phyloP scores from a whole-genome alignment of 2,797 vertebrate genomes.

The Sebastolobus altivelis region DNA sequence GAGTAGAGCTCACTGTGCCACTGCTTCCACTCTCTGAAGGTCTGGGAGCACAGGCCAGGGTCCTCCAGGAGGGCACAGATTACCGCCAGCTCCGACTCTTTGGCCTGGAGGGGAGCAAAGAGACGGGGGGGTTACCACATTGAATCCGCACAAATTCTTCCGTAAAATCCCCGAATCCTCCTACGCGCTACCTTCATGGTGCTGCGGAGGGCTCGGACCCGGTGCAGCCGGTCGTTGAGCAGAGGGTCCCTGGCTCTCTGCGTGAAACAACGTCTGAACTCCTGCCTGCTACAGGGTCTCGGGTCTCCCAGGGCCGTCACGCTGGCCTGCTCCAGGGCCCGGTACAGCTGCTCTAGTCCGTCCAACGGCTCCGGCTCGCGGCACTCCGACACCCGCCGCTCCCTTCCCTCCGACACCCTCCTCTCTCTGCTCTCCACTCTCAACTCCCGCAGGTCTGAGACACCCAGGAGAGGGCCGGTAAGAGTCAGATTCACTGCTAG shows the following conservation, averaged over 20 bases:
- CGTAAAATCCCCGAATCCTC: slow-evolving; percentile 1
- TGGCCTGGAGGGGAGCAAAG: slow-evolving; percentile 81
- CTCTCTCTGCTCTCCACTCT: slow-evolving; percentile 80
- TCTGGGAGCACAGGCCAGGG: slow-evolving; percentile 89
- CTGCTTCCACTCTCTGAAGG: slow-evolving; percentile 92
- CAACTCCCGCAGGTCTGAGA: slow-evolving; percentile 77
- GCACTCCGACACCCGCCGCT: slow-evolving; percentile 83
- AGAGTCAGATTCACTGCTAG: slow-evolving; percentile 29
- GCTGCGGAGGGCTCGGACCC: slow-evolving; percentile 91
- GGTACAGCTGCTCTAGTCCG: slow-evolving; percentile 90
- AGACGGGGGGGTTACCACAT: slow-evolving; percentile 20
- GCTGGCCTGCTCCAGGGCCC: slow-evolving; percentile 88
- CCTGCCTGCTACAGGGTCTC: slow-evolving; percentile 89
- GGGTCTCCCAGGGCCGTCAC: slow-evolving; percentile 89
- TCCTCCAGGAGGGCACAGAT: slow-evolving; percentile 90
- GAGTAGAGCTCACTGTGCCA: slow-evolving; percentile 92
- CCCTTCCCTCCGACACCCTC: slow-evolving; percentile 78
- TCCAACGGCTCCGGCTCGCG: slow-evolving; percentile 79
- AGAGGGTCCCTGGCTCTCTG: slow-evolving; percentile 89
- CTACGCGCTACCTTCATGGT: slow-evolving; percentile 89
- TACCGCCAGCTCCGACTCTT: slow-evolving; percentile 89
- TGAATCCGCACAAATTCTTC: neutral
- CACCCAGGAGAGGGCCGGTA: slow-evolving; percentile 16
- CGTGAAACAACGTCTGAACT: slow-evolving; percentile 88
- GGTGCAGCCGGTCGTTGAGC: slow-evolving; percentile 92